A percentile compares a stretch with the other conserved stretches of the same genome.
phyloP scores from a whole-genome alignment of 2,113 vertebrate genomes.

The Columba livia region DNA sequence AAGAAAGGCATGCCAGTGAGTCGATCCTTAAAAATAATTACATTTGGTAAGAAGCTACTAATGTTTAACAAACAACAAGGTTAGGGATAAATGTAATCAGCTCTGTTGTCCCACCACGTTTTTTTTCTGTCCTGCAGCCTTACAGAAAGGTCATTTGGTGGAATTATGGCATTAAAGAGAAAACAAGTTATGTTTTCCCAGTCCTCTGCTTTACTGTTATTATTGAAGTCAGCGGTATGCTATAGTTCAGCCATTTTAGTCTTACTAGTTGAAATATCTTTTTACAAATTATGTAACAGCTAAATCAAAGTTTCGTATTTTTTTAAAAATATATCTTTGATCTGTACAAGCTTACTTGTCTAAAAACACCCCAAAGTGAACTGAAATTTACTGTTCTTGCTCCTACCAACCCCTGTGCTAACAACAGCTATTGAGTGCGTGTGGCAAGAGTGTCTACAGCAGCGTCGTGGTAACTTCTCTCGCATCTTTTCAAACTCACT shows the following conservation, averaged over 20 bases:
- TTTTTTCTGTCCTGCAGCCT: neutral
- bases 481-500: neutral
- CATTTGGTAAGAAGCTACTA: neutral
- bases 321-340: neutral
- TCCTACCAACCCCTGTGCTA: neutral
- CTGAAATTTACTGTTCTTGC: neutral
- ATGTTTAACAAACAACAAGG: neutral
- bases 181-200: neutral
- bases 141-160: neutral
- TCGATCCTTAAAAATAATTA: neutral
- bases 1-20: neutral
- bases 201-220: neutral
- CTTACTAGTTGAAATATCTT: neutral
- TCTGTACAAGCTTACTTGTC: neutral
- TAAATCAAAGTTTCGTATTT: neutral
- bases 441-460: neutral
- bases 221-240: neutral
- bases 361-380: neutral
- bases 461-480: neutral
- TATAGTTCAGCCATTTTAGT: neutral
- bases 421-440: neutral
- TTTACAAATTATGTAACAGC: neutral
- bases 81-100: neutral
- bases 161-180: neutral
- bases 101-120: neutral